phyloP scores from a whole-genome alignment of 2,797 vertebrate species.

The Thaleichthys pacificus region DNA sequence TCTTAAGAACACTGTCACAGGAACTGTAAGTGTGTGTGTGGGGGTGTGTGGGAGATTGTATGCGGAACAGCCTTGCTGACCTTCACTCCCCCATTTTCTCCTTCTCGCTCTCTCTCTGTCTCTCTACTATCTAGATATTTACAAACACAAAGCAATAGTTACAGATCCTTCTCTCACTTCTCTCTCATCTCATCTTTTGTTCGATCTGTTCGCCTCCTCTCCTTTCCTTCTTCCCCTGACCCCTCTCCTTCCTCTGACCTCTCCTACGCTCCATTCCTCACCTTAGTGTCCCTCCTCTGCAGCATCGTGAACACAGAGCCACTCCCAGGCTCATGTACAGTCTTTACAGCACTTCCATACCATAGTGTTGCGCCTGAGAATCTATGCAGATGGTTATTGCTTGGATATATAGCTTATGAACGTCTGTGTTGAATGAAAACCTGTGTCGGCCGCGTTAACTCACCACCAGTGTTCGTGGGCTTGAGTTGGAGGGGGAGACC shows the following conservation, averaged over 20 bases:
- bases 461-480: slow-evolving; percentile 36
- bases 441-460: slow-evolving; percentile 35
- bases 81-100: slow-evolving; percentile 37
- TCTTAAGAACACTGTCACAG: not conserved
- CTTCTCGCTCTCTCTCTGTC: slow-evolving; percentile 8
- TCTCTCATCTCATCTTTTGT: not conserved
- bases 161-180: not conserved
- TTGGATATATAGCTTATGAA: slow-evolving; percentile 4
- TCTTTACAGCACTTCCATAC: not conserved
- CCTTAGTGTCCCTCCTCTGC: not conserved
- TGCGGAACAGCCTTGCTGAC: slow-evolving; percentile 40
- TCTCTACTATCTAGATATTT: slow-evolving; percentile 37
- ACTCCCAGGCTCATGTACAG: not conserved
- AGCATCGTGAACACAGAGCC: not conserved
- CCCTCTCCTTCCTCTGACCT: not conserved
- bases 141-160: not conserved
- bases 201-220: slow-evolving; percentile 3
- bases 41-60: slow-evolving; percentile 14
- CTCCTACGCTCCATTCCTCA: not conserved
- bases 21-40: not conserved
- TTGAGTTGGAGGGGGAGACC: too few relatives aligned
- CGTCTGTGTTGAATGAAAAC: slow-evolving; percentile 33
- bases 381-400: not conserved
- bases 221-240: not conserved
- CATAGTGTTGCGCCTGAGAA: not conserved